Base-by-base conservation (phyloP, 2,113 vertebrate genomes). In the Micronycteris hirsuta region DNA sequence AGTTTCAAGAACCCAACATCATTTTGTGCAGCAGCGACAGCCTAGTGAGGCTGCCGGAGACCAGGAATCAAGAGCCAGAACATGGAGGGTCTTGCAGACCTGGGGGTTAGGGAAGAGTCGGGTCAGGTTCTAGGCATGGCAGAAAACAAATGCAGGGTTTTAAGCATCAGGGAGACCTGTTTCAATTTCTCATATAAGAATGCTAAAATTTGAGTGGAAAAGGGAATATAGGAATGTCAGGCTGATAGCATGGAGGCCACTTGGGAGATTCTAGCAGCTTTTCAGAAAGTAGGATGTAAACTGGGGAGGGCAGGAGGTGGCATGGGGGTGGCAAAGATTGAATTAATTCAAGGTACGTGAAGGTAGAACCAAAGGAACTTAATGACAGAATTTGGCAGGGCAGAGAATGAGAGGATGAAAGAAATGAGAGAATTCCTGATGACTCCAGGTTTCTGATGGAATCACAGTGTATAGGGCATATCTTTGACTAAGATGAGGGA, bases 191-290 rank as follows among this genome's bases (percentile, higher is more conserved):
- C 12, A 31, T 16, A 1, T 61, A 68, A 63, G 26, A 43, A 61
- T 33, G 93, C n/a, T 61, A 67, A 58, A 31, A 14, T 26, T 4
- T 61, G 33, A 56, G 28, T 87, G 14, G 31, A 33, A 52, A 80
- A 19, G 4, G 19, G 20, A 61, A 43, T 38, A 68, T 22, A 8
- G 1, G 28, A 67, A 43, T 31, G 63, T 36, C 6, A 76, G 56
- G 33, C 13, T 2, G 33, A 36, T 0, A 54, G 5, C 5, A 43
- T 1, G 47, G 47, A 65, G 16, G 16, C 2, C 71, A 47, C 4
- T n/a, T 31, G 68, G 15, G 33, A 78, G 7, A 20, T 47, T 67
- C 28, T 17, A 49, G 20, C 67, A 19, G 14, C 17, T 89, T 93
- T 41, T 33, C 36, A 70, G 14, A 45, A 68, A 52, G 22, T n/a